These are phyloP conservation scores for Drosophila monieri DNA, from an alignment of 2,888 invertebrate genomes.

Conservation along the genomic window DNA sequence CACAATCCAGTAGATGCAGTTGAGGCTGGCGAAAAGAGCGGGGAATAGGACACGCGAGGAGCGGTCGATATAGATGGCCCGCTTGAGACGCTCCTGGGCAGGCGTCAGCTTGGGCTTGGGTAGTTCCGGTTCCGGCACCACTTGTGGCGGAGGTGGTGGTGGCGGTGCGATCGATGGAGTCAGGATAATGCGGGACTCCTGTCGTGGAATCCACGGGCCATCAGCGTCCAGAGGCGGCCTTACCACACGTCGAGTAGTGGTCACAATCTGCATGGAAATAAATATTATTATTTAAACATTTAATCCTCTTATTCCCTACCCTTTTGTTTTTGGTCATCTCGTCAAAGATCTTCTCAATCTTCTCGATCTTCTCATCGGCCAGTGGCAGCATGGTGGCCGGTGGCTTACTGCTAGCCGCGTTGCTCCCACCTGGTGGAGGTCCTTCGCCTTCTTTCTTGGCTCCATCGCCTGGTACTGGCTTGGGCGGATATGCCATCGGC, in stretches of 20 bases:
- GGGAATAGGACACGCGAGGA: conserved; percentile 90
- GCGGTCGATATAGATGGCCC: conserved; percentile 89
- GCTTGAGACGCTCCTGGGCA: conserved; percentile 87
- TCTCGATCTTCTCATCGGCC: conserved; percentile 81
- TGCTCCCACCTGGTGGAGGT: conserved; percentile 58
- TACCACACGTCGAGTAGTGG: conserved; percentile 76
- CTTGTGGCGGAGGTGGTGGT: conserved; percentile 77
- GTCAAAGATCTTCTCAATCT: conserved; percentile 83
- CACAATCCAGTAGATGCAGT: conserved; percentile 89
- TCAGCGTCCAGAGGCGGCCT: conserved; percentile 81
- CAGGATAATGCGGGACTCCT: conserved; percentile 82
- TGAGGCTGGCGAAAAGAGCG: conserved; percentile 88
- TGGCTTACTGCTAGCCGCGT: conserved; percentile 51
- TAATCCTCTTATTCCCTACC: conserved; percentile 53
- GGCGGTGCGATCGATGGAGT: conserved; percentile 80
- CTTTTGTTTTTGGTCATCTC: conserved; percentile 83
- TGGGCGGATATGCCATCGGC: conserved; percentile 82
- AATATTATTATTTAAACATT: neutral
- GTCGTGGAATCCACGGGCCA: conserved; percentile 84
- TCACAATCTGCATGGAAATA: conserved; percentile 58
- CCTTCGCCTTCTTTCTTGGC: conserved; percentile 76
- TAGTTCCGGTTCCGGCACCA: conserved; percentile 83
- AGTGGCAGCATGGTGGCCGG: conserved; percentile 66
- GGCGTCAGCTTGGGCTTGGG: conserved; percentile 83
- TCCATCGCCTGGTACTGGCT: conserved; percentile 80